phyloP scores from a whole-genome alignment of 2,113 vertebrate genomes.

The Scopus umbretta region DNA sequence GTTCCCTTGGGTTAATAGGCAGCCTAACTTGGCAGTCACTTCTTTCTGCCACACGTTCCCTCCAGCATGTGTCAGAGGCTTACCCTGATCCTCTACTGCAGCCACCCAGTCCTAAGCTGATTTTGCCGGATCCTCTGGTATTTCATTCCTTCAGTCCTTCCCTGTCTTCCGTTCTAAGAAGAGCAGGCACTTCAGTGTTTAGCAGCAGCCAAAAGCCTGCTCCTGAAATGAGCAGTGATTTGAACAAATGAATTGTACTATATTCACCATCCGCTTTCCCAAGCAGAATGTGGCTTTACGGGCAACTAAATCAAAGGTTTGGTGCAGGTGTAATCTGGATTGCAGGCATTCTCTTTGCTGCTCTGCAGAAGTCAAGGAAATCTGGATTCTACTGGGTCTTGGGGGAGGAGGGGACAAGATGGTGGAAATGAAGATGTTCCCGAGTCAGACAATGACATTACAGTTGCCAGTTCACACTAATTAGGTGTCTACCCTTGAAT shows the following conservation, averaged over 20 bases:
- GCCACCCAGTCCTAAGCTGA: background rate
- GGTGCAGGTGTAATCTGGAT: background rate
- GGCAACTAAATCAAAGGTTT: background rate
- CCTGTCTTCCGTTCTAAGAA: background rate
- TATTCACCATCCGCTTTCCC: background rate
- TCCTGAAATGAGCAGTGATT: background rate
- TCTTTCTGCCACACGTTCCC: background rate
- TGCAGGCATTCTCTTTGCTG: rapidly evolving
- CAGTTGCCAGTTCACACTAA: background rate
- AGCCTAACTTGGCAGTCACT: background rate
- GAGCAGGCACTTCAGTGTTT: background rate
- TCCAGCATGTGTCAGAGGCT: background rate
- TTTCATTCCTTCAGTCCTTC: background rate
- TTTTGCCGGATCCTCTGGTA: background rate
- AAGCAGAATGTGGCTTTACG: background rate
- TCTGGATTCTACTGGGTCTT: background rate
- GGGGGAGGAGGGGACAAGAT: background rate
- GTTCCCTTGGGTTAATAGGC: background rate
- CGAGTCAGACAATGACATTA: background rate
- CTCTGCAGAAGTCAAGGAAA: background rate
- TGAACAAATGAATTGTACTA: background rate
- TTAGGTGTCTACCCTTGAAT: background rate
- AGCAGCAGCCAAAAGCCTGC: background rate
- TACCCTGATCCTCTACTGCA: background rate
- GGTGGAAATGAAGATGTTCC: background rate